Conservation (phyloP, 2,888 invertebrate genomes). For the Lasioglossum figueresi region DNA sequence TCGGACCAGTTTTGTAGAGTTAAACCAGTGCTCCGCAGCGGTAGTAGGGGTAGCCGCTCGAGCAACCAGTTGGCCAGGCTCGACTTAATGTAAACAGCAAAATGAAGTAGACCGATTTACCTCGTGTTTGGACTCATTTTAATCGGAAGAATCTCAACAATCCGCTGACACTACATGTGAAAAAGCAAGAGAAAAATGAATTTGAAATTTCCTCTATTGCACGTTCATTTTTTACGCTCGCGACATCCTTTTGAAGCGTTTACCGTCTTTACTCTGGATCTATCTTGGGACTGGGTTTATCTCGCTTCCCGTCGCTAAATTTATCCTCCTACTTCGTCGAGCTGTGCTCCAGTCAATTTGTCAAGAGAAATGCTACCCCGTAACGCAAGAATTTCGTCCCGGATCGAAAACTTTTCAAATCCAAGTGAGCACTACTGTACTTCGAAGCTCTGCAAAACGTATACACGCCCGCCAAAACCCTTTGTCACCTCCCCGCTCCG, state of each 20-base stretch:
- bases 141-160: too few species aligned
- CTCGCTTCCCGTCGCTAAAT: background rate
- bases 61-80: too few species aligned
- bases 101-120: background rate
- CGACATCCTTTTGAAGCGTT: background rate
- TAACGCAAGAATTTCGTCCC: background rate
- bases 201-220: background rate
- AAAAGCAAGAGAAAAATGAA: background rate
- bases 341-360: background rate
- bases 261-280: background rate
- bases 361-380: background rate
- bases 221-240: background rate
- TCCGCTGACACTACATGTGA: fast-evolving
- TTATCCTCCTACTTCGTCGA: background rate
- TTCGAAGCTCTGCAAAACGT: background rate
- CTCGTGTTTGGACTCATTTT: too few species aligned
- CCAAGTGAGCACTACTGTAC: background rate
- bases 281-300: background rate
- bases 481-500: background rate
- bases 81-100: background rate
- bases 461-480: background rate
- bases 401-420: background rate
- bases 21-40: too few species aligned
- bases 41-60: too few species aligned
- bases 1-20: background rate